Conservation (phyloP, 2,113 vertebrate species). For the Nipponia nippon region DNA sequence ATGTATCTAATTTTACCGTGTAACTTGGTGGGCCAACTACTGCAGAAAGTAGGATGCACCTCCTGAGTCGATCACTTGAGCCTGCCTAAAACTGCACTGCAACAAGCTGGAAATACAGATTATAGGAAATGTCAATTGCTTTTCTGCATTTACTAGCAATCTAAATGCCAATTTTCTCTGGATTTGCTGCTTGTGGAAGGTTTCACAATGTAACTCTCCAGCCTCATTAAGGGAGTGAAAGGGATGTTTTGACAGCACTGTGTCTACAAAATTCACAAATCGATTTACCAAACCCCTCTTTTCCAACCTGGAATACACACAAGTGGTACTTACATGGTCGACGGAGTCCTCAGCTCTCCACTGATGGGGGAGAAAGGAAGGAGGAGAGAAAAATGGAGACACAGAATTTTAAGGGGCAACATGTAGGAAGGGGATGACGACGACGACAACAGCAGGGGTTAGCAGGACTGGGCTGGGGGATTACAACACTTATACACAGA, state of each 20-base stretch:
- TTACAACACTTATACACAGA: constrained; percentile 60
- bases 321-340: constrained; percentile 95
- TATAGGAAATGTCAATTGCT: constrained; percentile 72
- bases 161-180: constrained; percentile 74
- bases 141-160: constrained; percentile 68
- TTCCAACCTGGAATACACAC: constrained; percentile 81
- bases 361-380: constrained; percentile 83
- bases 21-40: constrained; percentile 47
- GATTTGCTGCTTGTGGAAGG: constrained; percentile 68
- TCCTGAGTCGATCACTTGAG: constrained; percentile 60
- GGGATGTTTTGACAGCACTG: constrained; percentile 68
- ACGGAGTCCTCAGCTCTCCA: constrained; percentile 94
- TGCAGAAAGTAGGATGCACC: constrained; percentile 36
- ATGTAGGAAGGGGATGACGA: constrained; percentile 47
- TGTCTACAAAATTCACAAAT: constrained; percentile 70
- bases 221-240: constrained; percentile 57
- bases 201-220: constrained; percentile 51
- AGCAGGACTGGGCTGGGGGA: constrained; percentile 33
- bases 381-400: constrained; percentile 70
- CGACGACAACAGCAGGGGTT: constrained; percentile 39
- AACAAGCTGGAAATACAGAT: constrained; percentile 71
- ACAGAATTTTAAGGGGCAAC: constrained; percentile 66
- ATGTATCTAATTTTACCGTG: constrained; percentile 62
- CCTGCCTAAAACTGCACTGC: constrained; percentile 68
- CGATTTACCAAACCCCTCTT: constrained; percentile 70